Percentiles rank a stretch among this genome's conserved stretches.
phyloP scores from a whole-genome alignment of 2,888 invertebrate genomes.

The Apodemia zela region DNA sequence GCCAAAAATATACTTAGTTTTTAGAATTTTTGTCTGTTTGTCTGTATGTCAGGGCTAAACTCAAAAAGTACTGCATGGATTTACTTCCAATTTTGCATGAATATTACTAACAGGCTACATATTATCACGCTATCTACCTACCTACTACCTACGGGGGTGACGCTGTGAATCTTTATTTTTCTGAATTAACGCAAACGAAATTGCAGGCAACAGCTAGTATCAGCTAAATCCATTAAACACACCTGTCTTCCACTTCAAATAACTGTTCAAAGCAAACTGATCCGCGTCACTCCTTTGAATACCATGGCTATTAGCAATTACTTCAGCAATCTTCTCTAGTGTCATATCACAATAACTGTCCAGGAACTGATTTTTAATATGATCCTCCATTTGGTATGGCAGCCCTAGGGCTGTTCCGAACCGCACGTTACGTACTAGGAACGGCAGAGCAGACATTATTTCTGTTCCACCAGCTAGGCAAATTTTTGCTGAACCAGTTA shows the following conservation, averaged over 20 bases:
- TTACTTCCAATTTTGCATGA: no score
- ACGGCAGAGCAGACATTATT: conserved; percentile 95
- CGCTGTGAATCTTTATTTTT: no score
- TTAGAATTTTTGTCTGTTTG: no score
- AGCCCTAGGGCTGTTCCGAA: conserved; percentile 92
- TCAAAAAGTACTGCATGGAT: no score
- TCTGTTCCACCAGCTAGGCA: conserved; percentile 95
- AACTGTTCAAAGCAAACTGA: conserved; percentile 89
- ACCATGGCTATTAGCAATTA: conserved; percentile 86
- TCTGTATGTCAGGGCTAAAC: no score
- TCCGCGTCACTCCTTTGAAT: conserved; percentile 89
- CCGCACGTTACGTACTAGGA: conserved; percentile 89
- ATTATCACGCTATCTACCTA: no score
- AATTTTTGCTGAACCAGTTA: conserved; percentile 89
- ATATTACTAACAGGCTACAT: no score
- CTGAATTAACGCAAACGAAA: no score
- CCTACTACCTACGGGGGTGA: no score
- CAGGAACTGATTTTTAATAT: conserved; percentile 60
- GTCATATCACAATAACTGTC: conserved; percentile 92
- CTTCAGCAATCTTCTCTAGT: conserved; percentile 94
- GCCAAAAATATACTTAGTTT: no score
- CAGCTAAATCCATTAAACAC: neutral
- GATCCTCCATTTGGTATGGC: conserved; percentile 89
- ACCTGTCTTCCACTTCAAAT: conserved; percentile 84
- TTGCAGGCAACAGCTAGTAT: no score